Conservation (phyloP, 2,888 invertebrate species). For the Caenorhabditis panamensis region DNA sequence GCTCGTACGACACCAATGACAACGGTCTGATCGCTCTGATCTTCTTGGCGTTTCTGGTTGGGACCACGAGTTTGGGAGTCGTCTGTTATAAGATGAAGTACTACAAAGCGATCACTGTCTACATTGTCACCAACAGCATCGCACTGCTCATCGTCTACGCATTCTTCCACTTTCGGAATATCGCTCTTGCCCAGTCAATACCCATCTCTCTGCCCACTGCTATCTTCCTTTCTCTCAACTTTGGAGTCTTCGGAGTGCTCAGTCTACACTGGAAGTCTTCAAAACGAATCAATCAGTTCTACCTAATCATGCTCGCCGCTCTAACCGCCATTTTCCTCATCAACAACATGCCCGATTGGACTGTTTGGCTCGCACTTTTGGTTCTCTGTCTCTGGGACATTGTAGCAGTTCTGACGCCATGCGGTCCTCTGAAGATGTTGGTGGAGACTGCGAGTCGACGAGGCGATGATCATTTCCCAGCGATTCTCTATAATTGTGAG, state of each 20-base stretch:
- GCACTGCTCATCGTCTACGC: slow-evolving; percentile 26
- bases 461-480: slow-evolving; percentile 46
- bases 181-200: slow-evolving; percentile 10
- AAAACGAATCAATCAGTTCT: slow-evolving; percentile 34
- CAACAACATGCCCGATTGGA: slow-evolving; percentile 48
- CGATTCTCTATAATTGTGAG: slow-evolving; percentile 43
- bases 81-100: slow-evolving; percentile 30
- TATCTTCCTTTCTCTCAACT: slow-evolving; percentile 31
- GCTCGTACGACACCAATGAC: slow-evolving; percentile 38
- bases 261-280: slow-evolving; percentile 45
- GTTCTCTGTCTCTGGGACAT: slow-evolving; percentile 47
- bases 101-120: slow-evolving; percentile 31
- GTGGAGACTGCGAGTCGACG: slow-evolving; percentile 39
- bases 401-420: slow-evolving; percentile 48
- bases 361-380: slow-evolving; percentile 39
- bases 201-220: slow-evolving; percentile 33
- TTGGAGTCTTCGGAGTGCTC: slow-evolving; percentile 44
- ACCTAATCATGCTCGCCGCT: slow-evolving; percentile 45
- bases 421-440: slow-evolving; percentile 47
- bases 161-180: slow-evolving; percentile 15
- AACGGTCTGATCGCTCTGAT: slow-evolving; percentile 9
- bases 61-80: slow-evolving; percentile 36
- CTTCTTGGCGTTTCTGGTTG: slow-evolving; percentile 24
- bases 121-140: slow-evolving; percentile 25
- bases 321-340: slow-evolving; percentile 43